A percentile compares a stretch with the other conserved stretches of the same genome.
phyloP scores from a whole-genome alignment of 2,797 vertebrate species.

The Phyllotis vaccarum region DNA sequence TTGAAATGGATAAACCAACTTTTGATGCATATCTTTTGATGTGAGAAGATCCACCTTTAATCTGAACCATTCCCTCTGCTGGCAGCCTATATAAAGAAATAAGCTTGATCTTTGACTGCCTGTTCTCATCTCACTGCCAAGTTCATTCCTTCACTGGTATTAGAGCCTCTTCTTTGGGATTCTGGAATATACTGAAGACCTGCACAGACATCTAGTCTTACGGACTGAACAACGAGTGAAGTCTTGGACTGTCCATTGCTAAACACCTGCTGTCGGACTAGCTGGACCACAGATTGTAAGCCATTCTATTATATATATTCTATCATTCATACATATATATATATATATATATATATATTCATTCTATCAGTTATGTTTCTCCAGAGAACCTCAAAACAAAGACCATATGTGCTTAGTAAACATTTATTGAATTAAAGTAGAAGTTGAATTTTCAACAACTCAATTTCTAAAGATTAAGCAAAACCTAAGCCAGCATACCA shows the following conservation, averaged over 20 bases:
- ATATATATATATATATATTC: neutral
- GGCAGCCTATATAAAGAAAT: neutral
- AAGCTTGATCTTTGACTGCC: neutral
- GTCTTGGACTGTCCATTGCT: neutral
- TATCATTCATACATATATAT: neutral
- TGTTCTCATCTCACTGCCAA: neutral
- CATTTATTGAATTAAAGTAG: conserved; percentile 36
- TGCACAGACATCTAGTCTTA: neutral
- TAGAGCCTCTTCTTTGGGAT: neutral
- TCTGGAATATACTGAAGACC: neutral
- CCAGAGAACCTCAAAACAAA: neutral
- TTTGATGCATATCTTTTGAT: neutral
- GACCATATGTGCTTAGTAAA: conserved; percentile 37
- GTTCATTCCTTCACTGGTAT: neutral
- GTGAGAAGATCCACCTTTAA: neutral
- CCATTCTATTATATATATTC: neutral
- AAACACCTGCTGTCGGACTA: neutral
- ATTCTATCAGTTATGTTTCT: neutral
- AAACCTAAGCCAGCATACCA: conserved; percentile 67
- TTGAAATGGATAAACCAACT: neutral
- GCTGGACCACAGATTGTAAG: neutral
- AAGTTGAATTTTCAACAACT: conserved; percentile 39
- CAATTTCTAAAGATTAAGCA: conserved; percentile 66
- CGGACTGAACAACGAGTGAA: neutral
- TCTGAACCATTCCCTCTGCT: neutral